These are phyloP conservation scores for Eugnorisma glareosa DNA, from an alignment of 2,888 invertebrate species.

Conservation along the genomic window DNA sequence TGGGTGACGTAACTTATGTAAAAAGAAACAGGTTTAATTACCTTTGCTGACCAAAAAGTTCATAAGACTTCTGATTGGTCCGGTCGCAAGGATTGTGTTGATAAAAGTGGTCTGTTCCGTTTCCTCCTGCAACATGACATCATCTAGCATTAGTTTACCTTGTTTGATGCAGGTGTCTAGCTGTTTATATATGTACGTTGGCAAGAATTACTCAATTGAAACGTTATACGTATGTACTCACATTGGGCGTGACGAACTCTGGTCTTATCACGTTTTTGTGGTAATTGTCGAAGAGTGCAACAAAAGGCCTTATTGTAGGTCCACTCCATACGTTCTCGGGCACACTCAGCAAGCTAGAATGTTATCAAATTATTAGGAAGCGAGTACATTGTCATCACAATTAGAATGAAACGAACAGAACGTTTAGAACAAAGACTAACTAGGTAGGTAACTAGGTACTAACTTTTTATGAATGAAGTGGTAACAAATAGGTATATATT, in stretches of 20 bases:
- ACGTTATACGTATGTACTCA: conserved; percentile 76
- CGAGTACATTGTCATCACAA: conserved; percentile 5
- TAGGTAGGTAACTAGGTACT: not conserved
- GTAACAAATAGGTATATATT: not conserved
- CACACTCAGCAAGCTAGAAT: conserved; percentile 92
- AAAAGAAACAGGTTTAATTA: conserved; percentile 68
- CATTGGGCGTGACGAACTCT: conserved; percentile 92
- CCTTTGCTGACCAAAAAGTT: conserved; percentile 92
- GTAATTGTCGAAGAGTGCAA: conserved; percentile 94
- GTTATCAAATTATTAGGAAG: conserved; percentile 9
- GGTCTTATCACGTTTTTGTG: conserved; percentile 92
- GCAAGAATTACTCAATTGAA: conserved; percentile 58
- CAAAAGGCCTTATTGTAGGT: conserved; percentile 93
- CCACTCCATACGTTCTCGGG: conserved; percentile 92
- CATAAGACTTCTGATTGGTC: conserved; percentile 93
- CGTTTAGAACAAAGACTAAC: not conserved
- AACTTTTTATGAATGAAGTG: not conserved
- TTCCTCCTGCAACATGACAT: conserved; percentile 90
- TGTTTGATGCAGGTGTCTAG: conserved; percentile 63
- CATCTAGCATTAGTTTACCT: conserved; percentile 74
- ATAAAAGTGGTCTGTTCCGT: conserved; percentile 93
- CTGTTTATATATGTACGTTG: conserved; percentile 56
- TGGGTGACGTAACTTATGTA: not conserved
- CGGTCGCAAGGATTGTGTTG: conserved; percentile 92
- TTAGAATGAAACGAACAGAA: not conserved